Base-by-base conservation (phyloP, 2,113 vertebrate species). In the Sander vitreus region DNA sequence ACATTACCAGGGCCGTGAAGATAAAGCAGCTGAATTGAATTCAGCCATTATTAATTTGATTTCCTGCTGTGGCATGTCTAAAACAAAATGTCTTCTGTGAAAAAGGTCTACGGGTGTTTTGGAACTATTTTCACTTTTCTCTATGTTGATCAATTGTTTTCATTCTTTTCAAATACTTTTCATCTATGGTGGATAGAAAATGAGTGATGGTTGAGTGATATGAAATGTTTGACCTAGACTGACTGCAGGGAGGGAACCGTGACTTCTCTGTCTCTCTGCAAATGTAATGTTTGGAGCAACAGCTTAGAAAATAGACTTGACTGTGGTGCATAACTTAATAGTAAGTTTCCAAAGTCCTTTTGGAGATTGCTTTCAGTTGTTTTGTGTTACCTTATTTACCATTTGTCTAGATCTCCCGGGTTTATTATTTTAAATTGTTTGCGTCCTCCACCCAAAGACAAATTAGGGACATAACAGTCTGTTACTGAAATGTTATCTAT, bases 201-300 rank as follows among this genome's bases (percentile, higher is more conserved):
- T 16, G 8, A 12, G 60, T 43, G 65, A 53, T 21, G 9, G 23
- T 11, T 16, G 23, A 45, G 30, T 1, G 4, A 62, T 30, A 36
- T 30, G 25, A 13, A 78, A 23, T 11, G n/a, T 73, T 77, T 63
- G 19, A 76, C 54, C 70, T 12, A 7, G 62, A 33, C 33, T 51
- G 25, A 54, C 48, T 3, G 68, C 55, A 45, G 36, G 54, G 43
- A 62, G 3, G 27, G 14, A 51, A 65, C 2, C 13, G 19, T 67
- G 53, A 51, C 25, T n/a, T 33, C 53, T 60, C 45, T 13, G 11
- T 36, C 25, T 78, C 10, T 54, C 21, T 43, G 39, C 43, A 72
- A 71, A 76, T 58, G 19, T 51, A 27, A 67, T 55, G 47, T 72
- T 60, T 66, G 33, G 9, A 83, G 55, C 6, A 72, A 27, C n/a